Conservation (phyloP, 2,113 vertebrate genomes). For the Eptatretus burgeri region DNA sequence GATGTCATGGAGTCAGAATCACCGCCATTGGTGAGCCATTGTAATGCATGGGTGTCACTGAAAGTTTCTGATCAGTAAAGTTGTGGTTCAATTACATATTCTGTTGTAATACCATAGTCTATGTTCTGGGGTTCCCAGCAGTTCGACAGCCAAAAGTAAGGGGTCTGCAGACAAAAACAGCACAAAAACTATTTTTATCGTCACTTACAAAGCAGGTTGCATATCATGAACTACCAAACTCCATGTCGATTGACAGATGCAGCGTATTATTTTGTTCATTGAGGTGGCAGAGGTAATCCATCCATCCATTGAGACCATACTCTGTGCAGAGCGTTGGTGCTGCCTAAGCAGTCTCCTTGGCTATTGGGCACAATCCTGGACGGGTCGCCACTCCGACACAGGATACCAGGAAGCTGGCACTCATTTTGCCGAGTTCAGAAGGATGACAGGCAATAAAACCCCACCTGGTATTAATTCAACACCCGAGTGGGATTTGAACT, state of each 20-base stretch:
- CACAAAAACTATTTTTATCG: constrained; percentile 6
- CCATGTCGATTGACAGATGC: not conserved
- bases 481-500: too few relatives aligned
- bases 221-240: not conserved
- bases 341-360: too few relatives aligned
- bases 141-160: constrained; percentile 95
- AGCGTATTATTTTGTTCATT: not conserved
- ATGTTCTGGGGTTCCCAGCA: constrained; percentile 97
- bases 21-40: not conserved
- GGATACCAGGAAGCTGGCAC: too few relatives aligned
- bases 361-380: too few relatives aligned
- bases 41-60: not conserved
- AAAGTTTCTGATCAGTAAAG: not conserved
- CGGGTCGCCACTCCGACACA: too few relatives aligned
- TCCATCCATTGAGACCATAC: too few relatives aligned
- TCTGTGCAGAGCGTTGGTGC: too few relatives aligned
- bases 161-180: constrained; percentile 30
- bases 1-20: not conserved
- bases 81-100: not conserved
- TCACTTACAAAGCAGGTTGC: not conserved
- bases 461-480: too few relatives aligned
- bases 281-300: not conserved
- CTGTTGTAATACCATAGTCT: constrained; percentile 55
- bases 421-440: too few relatives aligned
- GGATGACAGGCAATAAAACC: too few relatives aligned